Evolutionary conservation across 1,140 invertebrate genomes (phyloP), one percentile per base, ranked within the genome.

Genomic region (Caenorhabditis brenneri): DNA sequence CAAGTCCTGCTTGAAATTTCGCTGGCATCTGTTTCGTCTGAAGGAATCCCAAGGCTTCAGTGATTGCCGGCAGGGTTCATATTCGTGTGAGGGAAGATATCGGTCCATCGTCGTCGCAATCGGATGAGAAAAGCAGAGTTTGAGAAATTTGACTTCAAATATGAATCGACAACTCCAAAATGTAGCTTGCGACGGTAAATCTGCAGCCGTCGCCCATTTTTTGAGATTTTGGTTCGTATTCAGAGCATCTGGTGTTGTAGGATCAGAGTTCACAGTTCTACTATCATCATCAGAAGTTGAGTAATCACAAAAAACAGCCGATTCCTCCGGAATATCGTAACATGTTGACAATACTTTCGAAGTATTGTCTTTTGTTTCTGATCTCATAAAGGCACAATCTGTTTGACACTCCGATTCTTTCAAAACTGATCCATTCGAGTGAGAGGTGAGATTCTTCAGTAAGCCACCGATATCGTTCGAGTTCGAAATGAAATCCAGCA

Each of bases 211-310:
- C 33, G 31, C 31, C 60, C 60, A 65, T 19, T 65, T 65, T 36
- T 65, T 65, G 15, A 65, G 19, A 19, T 65, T 65, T 15, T 15
- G 29, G n/a, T 65, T 65, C 60, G 31, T 29, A 29, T 58, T 19
- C 15, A 65, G 22, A n/a, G 29, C 29, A 65, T 65, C 31, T n/a
- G 60, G 60, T n/a, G 60, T 65, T n/a, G 60, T 33, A 4, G 60
- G 60, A n/a, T 65, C 60, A 5, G 60, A 36, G 36, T 24, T 7
- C 4, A 16, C 22, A 22, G 9, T 5, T 36, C 36, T 65, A 19
- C 60, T 39, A 15, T 65, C 60, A 36, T 65, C 60, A 65, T 65
- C 60, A 6, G 60, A 36, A n/a, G 60, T 65, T 19, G 60, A 65
- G 22, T 65, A 65, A 19, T 65, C 60, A 36, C 60, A 65, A 39